A percentile compares a stretch with the other conserved stretches of the same genome.
Conservation (phyloP, 2,113 vertebrate species). For the Corythoichthys intestinalis region DNA sequence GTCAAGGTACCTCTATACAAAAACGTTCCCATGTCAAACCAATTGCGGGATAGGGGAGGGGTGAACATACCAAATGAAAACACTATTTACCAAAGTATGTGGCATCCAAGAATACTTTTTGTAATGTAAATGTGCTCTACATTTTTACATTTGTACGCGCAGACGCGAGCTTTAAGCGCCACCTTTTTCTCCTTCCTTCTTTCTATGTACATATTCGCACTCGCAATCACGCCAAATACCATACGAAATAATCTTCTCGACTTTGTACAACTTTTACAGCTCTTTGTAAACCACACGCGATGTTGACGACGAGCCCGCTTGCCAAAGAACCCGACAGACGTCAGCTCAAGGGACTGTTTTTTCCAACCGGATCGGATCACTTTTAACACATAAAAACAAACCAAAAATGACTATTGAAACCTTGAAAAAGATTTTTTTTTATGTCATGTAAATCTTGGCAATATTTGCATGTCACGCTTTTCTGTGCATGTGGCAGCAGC, state of each 20-base stretch:
- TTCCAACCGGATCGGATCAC: conserved; percentile 1
- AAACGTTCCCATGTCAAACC: background rate
- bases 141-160: conserved; percentile 91
- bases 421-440: background rate
- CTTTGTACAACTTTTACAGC: conserved; percentile 74
- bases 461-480: conserved; percentile 2
- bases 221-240: conserved; percentile 35
- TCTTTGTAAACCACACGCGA: conserved; percentile 52
- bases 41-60: conserved; percentile 30
- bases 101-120: conserved; percentile 83
- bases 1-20: conserved; percentile 12
- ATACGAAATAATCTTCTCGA: conserved; percentile 62
- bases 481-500: background rate
- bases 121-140: conserved; percentile 81
- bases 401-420: background rate
- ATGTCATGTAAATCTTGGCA: background rate
- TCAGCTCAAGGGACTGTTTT: conserved; percentile 73
- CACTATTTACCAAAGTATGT: conserved; percentile 97
- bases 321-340: conserved; percentile 90
- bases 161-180: conserved; percentile 66
- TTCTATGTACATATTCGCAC: conserved; percentile 74
- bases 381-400: background rate
- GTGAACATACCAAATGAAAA: conserved; percentile 74
- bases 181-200: conserved; percentile 67
- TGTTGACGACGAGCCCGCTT: conserved; percentile 75